Evolutionary conservation across 2,888 invertebrate genomes (phyloP).

Genomic region (Thelaira solivaga): DNA sequence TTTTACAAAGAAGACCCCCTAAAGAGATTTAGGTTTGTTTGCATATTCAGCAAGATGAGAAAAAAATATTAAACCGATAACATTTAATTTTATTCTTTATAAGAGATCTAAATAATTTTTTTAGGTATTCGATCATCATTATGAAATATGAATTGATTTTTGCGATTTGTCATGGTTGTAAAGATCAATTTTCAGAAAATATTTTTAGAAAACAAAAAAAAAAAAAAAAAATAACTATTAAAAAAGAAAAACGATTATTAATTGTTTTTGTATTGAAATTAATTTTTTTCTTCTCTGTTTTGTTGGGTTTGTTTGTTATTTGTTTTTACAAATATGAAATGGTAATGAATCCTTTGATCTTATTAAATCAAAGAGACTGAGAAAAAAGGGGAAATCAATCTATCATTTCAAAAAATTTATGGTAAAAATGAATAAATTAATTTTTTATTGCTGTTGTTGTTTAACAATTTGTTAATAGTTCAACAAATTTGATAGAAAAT

Average conservation of each 20-base stretch:
- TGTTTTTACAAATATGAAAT: constrained; percentile 43
- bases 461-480: constrained; percentile 44
- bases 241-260: constrained; percentile 53
- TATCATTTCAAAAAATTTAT: constrained; percentile 29
- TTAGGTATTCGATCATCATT: constrained; percentile 51
- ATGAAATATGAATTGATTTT: constrained; percentile 62
- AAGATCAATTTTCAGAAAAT: constrained; percentile 37
- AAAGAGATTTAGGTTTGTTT: constrained; percentile 60
- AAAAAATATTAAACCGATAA: constrained; percentile 10
- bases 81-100: constrained; percentile 34
- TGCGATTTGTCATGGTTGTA: constrained; percentile 62
- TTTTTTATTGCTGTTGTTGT: background rate
- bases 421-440: background rate
- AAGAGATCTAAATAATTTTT: constrained; percentile 54
- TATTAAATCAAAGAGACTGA: constrained; percentile 39
- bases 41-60: constrained; percentile 38
- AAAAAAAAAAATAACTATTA: constrained; percentile 17
- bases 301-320: constrained; percentile 42
- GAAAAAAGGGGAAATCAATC: constrained; percentile 39
- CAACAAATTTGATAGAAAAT: constrained; percentile 21
- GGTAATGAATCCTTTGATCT: constrained; percentile 44
- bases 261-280: constrained; percentile 60
- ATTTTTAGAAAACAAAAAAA: background rate
- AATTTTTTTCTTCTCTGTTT: constrained; percentile 31
- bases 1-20: constrained; percentile 51